phyloP scores from a whole-genome alignment of 2,113 vertebrate species.

The Clarias batrachus region DNA sequence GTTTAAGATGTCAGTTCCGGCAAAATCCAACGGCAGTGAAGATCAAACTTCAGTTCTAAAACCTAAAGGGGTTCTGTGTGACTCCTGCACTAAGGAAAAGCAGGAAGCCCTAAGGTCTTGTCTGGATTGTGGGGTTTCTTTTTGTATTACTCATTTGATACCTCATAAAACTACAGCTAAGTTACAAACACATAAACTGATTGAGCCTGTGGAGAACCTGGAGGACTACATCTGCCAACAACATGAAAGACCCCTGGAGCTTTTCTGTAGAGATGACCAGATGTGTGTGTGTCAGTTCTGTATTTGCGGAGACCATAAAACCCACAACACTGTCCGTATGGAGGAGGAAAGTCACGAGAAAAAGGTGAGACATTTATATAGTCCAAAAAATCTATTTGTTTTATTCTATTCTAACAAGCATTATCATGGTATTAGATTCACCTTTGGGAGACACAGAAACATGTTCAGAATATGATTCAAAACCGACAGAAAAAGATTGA shows the following conservation, averaged over 20 bases:
- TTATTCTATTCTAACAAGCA: neutral
- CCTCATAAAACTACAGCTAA: conserved; percentile 23
- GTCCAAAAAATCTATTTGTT: neutral
- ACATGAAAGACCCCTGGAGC: conserved; percentile 34
- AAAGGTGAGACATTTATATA: conserved; percentile 4
- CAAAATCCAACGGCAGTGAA: neutral
- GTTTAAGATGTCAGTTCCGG: conserved; percentile 29
- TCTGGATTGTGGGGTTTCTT: conserved; percentile 28
- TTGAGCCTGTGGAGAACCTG: conserved; percentile 31
- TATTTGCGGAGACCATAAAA: conserved; percentile 16
- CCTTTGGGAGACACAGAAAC: neutral
- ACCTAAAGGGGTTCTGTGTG: conserved; percentile 11
- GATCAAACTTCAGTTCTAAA: neutral
- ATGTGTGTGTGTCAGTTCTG: conserved; percentile 36
- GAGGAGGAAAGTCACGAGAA: neutral
- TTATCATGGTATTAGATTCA: neutral
- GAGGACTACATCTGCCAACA: conserved; percentile 42
- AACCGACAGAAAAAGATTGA: conserved; percentile 17
- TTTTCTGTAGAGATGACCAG: conserved; percentile 40
- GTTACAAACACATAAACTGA: conserved; percentile 37
- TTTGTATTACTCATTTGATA: conserved; percentile 12
- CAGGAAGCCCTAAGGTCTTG: conserved; percentile 14
- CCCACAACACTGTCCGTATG: conserved; percentile 8
- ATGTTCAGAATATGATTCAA: conserved; percentile 35
- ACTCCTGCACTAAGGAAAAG: conserved; percentile 11